Conservation (phyloP, 2,888 invertebrate species). For the Sarcophaga carnaria region DNA sequence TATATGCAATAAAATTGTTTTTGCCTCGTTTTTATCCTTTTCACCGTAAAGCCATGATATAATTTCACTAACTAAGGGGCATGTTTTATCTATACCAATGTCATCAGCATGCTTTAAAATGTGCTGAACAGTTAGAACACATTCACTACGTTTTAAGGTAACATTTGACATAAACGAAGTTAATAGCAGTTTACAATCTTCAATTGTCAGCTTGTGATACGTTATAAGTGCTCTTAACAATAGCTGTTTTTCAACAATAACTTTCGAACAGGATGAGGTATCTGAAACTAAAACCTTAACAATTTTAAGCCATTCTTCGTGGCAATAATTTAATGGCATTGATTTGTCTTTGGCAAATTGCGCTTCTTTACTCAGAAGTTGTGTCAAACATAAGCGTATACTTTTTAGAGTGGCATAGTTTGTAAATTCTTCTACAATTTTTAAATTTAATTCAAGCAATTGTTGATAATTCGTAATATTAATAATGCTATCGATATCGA, state of each 20-base stretch:
- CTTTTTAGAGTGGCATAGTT: slow-evolving; percentile 73
- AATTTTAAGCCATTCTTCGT: slow-evolving; percentile 73
- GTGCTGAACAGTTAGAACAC: slow-evolving; percentile 75
- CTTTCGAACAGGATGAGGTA: slow-evolving; percentile 71
- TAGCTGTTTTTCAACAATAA: slow-evolving; percentile 77
- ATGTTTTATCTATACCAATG: slow-evolving; percentile 76
- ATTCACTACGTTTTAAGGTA: slow-evolving; percentile 76
- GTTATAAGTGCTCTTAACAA: slow-evolving; percentile 74
- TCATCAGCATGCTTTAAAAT: slow-evolving; percentile 74
- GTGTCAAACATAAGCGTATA: slow-evolving; percentile 72
- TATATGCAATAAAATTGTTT: slow-evolving; percentile 76
- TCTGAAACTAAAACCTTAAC: slow-evolving; percentile 75
- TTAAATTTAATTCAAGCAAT: slow-evolving; percentile 69
- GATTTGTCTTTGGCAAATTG: slow-evolving; percentile 60
- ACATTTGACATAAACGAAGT: slow-evolving; percentile 75
- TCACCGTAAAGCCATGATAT: slow-evolving; percentile 76
- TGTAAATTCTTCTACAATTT: slow-evolving; percentile 73
- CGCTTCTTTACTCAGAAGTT: slow-evolving; percentile 73
- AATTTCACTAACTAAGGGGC: slow-evolving; percentile 72
- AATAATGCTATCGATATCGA: slow-evolving; percentile 72
- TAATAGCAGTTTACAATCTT: slow-evolving; percentile 72
- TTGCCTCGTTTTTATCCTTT: slow-evolving; percentile 72
- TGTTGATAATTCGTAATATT: slow-evolving; percentile 75
- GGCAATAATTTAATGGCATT: slow-evolving; percentile 63
- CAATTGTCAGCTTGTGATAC: slow-evolving; percentile 72